Evolutionary conservation across 2,888 invertebrate genomes (phyloP).

Genomic region (Fissipunctia ypsillon): DNA sequence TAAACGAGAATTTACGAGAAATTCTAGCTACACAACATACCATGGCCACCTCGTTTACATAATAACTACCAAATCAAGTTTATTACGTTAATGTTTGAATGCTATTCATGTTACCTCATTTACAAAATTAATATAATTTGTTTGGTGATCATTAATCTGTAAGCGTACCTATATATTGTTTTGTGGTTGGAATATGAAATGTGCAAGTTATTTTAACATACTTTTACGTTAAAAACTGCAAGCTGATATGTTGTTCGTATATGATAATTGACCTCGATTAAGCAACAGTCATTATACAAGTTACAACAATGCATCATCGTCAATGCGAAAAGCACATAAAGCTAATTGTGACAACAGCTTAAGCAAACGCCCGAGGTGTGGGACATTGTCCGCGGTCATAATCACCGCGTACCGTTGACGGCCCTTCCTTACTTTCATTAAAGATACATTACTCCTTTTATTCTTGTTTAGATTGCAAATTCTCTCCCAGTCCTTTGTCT

Average conservation of each 20-base stretch:
- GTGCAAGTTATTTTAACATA: not conserved
- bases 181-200: slow-evolving; percentile 20
- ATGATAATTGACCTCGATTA: slow-evolving; percentile 18
- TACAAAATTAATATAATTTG: slow-evolving; percentile 53
- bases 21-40: slow-evolving; percentile 66
- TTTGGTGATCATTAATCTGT: slow-evolving; percentile 38
- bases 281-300: slow-evolving; percentile 10
- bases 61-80: slow-evolving; percentile 71
- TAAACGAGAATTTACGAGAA: slow-evolving; percentile 79
- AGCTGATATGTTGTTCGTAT: not conserved
- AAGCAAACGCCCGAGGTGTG: slow-evolving; percentile 51
- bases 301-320: slow-evolving; percentile 26
- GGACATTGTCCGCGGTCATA: slow-evolving; percentile 62
- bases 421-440: slow-evolving; percentile 81
- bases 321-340: slow-evolving; percentile 45
- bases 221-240: not conserved
- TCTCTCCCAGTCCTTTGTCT: slow-evolving; percentile 88
- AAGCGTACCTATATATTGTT: slow-evolving; percentile 24
- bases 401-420: slow-evolving; percentile 65
- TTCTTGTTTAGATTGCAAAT: slow-evolving; percentile 87
- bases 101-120: slow-evolving; percentile 53
- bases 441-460: slow-evolving; percentile 87
- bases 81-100: slow-evolving; percentile 57
- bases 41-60: slow-evolving; percentile 72
- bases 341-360: slow-evolving; percentile 58